Percentiles rank a stretch among this genome's conserved stretches.
Conservation (phyloP, 2,888 invertebrate species). For the Parnassius apollo region DNA sequence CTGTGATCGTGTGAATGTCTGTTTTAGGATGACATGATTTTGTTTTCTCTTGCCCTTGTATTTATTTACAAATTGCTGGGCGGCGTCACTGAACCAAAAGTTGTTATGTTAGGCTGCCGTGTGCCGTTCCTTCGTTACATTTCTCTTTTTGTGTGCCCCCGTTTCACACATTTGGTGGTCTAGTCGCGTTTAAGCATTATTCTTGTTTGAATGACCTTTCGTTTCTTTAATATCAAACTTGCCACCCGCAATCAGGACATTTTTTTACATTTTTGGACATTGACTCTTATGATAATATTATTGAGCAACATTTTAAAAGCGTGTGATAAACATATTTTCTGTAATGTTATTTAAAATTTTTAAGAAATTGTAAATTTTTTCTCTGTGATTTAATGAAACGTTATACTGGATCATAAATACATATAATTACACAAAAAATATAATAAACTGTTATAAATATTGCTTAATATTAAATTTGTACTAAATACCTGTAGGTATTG, state of each 20-base stretch:
- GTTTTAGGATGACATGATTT: conserved; percentile 37
- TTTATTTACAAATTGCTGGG: conserved; percentile 41
- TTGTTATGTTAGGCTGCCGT: conserved; percentile 70
- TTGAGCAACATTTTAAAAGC: no score
- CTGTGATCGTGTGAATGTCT: conserved; percentile 61
- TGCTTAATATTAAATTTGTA: no score
- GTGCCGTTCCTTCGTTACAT: conserved; percentile 36
- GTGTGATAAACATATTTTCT: no score
- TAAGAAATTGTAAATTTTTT: no score
- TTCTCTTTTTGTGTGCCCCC: conserved; percentile 43
- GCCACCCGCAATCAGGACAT: conserved; percentile 15
- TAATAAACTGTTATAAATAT: no score
- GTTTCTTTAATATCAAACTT: background rate
- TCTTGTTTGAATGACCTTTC: conserved; percentile 20
- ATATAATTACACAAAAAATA: no score
- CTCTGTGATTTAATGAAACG: no score
- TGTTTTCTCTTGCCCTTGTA: conserved; percentile 33
- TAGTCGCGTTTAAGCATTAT: conserved; percentile 31
- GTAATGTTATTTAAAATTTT: no score
- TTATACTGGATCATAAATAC: no score
- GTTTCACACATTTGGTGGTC: conserved; percentile 53
- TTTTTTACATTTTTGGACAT: no score
- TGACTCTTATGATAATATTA: no score
- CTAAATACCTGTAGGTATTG: no score
- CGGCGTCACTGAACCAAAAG: conserved; percentile 40